Base-by-base conservation (phyloP, 2,797 vertebrate genomes). In the Alfaro cultratus region DNA sequence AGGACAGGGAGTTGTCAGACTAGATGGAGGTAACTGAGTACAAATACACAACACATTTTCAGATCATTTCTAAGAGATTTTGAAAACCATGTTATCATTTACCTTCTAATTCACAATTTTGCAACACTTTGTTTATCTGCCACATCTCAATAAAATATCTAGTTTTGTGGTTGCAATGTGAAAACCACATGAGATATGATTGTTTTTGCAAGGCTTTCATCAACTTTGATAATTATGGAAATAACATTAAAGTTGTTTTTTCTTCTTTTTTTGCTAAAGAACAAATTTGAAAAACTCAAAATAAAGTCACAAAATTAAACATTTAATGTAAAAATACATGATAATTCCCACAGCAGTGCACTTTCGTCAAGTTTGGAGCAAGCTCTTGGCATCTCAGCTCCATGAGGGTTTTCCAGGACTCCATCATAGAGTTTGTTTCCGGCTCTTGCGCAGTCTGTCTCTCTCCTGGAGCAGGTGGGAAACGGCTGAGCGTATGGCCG, bases 391-490 rank as follows among this genome's bases (percentile, higher is more conserved):
- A 36, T 73, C 26, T 62, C 67, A 47, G 83, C 68, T 83, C 82
- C n/a, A 47, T 16, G 73, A n/a, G 39, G 39, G 41, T 78, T 79
- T 76, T 41, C 77, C 71, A 80, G 62, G 77, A 82, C 81, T 75
- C 41, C 21, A 71, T 93, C 80, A 94, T 1, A 85, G 84, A 36
- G 80, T 82, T 72, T 79, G 60, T 71, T 45, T 83, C 77, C n/a
- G 77, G 74, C 79, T 88, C 55, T 86, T 84, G 67, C 92, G 95
- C 78, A 97, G 93, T 76, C 90, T 91, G 47, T 86, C 94, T 81
- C 96, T 96, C 94, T 99, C 98, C 79, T 95, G 94, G 84, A 94
- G 94, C 88, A 99, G 94, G 91, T 98, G 96, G 77, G 94, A 84
- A 64, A 98, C 86, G 16, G 96, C 96, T 4, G 94, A 93, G 81